Evolutionary conservation across 1,140 invertebrate genomes (phyloP), one percentile per base, ranked within the genome.

Genomic region (Zaprionus kolodkinae): DNA sequence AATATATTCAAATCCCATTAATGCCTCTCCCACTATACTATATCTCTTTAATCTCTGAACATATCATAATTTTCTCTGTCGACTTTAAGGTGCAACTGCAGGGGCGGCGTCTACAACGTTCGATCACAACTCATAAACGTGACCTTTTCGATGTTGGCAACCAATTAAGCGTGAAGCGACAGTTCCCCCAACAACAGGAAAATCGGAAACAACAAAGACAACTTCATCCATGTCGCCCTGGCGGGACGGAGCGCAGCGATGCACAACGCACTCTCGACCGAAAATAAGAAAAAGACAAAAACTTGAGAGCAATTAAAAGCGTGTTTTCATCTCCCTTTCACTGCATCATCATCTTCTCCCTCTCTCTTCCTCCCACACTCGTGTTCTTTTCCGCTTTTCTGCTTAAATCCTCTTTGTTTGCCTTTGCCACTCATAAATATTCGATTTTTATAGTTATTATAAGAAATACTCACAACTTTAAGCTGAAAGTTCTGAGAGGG

Each of bases 81-180:
- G 6, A 65, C 43, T 72, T 66, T 59, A 35, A 17, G 40, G 9
- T 48, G 63, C 55, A 67, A 33, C 15, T 45, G 40, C 63, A 17
- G 35, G 27, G 67, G 67, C 48, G 15, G 35, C 17, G 48, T n/a
- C 68, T 60, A 57, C 40, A 57, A 65, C 4, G 33, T 79, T 74
- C 61, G 83, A 87, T 87, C 83, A 68, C 64, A 87, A 77, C 72
- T 77, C 79, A 81, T 74, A 87, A 82, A 82, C 72, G 72, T 87
- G 83, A 86, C 79, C 82, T 82, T 79, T 87, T 86, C 68, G 35
- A 55, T 62, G 79, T 67, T 54, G 70, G 78, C 35, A 86, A 79
- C 82, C 83, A 86, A 86, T 86, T 86, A 86, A 87, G 72, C 79
- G 66, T 87, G 59, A 73, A 82, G 76, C 60, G 36, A 64, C 55